phyloP scores from a whole-genome alignment of 2,797 vertebrate species.

The Mico argentatus region DNA sequence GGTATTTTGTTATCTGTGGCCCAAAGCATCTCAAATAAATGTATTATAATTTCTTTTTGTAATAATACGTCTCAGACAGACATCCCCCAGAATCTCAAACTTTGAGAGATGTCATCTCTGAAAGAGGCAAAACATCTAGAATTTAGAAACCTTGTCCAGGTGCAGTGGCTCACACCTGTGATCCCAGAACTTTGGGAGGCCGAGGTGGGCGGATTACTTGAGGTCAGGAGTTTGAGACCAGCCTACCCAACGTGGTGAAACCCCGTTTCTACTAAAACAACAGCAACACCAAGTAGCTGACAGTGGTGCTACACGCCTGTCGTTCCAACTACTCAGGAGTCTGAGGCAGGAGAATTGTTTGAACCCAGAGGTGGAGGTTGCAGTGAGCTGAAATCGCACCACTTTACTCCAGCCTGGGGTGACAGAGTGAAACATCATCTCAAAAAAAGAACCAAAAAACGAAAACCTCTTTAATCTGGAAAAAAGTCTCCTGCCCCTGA shows the following conservation, averaged over 20 bases:
- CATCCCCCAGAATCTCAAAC: neutral
- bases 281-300: neutral
- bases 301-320: rapidly evolving
- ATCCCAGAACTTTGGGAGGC: neutral
- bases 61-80: neutral
- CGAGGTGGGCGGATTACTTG: rapidly evolving
- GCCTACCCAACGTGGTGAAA: neutral
- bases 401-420: neutral
- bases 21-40: neutral
- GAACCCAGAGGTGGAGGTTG: neutral
- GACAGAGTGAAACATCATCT: neutral
- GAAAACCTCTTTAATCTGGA: neutral
- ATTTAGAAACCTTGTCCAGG: neutral
- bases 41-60: neutral
- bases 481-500: neutral
- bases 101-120: neutral
- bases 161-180: neutral
- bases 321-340: neutral
- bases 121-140: neutral
- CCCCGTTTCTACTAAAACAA: neutral
- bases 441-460: no score
- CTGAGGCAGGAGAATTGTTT: neutral
- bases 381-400: neutral
- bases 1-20: neutral
- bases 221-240: neutral